Evolutionary conservation across 30 jellyfish, hydroid and myxozoan species (phyloP).

Genomic region (Calvadosia cruxmelitensis): DNA sequence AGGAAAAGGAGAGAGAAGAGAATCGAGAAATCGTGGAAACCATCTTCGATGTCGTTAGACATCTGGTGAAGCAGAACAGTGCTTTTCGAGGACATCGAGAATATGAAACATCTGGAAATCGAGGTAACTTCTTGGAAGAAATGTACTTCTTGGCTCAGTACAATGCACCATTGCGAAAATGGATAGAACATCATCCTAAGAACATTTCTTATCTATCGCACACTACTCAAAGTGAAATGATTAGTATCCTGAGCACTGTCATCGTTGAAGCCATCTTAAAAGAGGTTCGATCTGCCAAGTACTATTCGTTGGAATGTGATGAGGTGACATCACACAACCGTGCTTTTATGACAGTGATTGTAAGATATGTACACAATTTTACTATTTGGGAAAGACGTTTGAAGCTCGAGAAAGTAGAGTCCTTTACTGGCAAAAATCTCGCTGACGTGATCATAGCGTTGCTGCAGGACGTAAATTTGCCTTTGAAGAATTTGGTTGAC

Average conservation of each 20-base stretch:
- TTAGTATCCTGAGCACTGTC: constrained; percentile 13
- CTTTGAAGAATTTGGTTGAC: constrained; percentile 19
- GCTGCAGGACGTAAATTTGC: constrained; percentile 12
- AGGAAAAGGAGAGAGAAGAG: constrained; percentile 21
- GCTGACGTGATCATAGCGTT: constrained; percentile 5
- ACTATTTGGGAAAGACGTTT: constrained; percentile 18
- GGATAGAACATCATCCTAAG: constrained; percentile 42
- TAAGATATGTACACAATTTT: constrained; percentile 11
- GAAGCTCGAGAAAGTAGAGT: constrained; percentile 10
- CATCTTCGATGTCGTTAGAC: constrained; percentile 29
- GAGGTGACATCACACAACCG: constrained; percentile 32
- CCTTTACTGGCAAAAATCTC: constrained; percentile 14
- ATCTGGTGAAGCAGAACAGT: constrained; percentile 38
- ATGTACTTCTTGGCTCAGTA: constrained; percentile 26
- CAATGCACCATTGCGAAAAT: constrained; percentile 23
- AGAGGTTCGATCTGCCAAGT: constrained; percentile 15
- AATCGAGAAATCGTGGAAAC: constrained; percentile 8
- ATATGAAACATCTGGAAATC: constrained; percentile 3
- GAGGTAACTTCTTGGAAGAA: constrained; percentile 34
- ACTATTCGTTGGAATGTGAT: constrained; percentile 14
- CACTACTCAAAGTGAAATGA: constrained; percentile 33
- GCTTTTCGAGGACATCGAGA: constrained; percentile 33
- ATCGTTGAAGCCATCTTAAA: constrained; percentile 6
- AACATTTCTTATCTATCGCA: constrained; percentile 20
- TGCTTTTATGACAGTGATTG: constrained; percentile 18